Base-by-base conservation (phyloP, 2,888 invertebrate species). In the Bombylius discolor region DNA sequence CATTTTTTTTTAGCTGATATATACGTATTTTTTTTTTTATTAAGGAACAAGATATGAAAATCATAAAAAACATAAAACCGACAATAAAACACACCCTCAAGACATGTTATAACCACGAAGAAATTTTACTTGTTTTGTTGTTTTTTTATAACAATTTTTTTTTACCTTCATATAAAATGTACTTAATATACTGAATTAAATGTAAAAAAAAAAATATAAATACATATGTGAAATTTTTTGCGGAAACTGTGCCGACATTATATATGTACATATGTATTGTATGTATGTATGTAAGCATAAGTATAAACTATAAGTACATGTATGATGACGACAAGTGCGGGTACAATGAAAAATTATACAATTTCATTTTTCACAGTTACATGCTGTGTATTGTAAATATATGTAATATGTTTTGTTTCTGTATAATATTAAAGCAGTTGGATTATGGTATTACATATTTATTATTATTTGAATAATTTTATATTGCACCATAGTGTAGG, bases 81-180 rank as follows among this genome's bases (percentile, higher is more conserved):
- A 57, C 59, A 59, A 59, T 59, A 59, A 59, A 59, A 59, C 59
- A 59, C 59, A 59, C 56, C 59, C 59, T 59, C 55, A 59, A 55
- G 59, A 53, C 53, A 57, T 59, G 57, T 54, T 53, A 47, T 52
- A 56, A 49, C 52, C 52, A 52, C 45, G 52, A 46, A 42, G 42
- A 51, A 8, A 6, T 36, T 36, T 36, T 36, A 36, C 36, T 8
- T 36, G 9, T 36, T 36, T 8, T 36, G 6, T 36, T 36, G 36
- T 1, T 36, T 8, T 36, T 1, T 5, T 7, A 36, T 5, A 36
- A 36, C 8, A 36, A 36, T 36, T 36, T 36, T 36, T 36, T 8
- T 8, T 36, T 36, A 23, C 23, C 8, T 36, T 36, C 34, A 8
- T 36, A 7, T 8, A 36, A 36, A 5, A 11, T 11, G 11, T 11